Evolutionary conservation across 2,113 vertebrate species (phyloP), one percentile per base, ranked within the genome.

Genomic region (Cariama cristata): DNA sequence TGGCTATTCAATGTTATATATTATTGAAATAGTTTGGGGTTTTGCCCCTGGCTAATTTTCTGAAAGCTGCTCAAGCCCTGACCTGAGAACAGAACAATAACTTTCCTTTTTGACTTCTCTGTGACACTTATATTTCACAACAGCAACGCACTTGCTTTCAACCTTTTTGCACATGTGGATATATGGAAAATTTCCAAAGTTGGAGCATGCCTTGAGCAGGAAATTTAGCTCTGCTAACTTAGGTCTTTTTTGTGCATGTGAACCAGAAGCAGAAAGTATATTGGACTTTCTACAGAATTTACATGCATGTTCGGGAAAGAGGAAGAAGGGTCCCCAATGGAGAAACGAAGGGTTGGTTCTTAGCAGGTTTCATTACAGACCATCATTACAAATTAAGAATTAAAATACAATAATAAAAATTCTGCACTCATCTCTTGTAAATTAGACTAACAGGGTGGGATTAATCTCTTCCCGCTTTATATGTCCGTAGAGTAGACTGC

Each of bases 41-140:
- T 94, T 95, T 88, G 91, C 95, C 96, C 44, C 45, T 14, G 91
- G 97, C 84, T 75, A 2, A 32, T 81, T 52, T 82, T 85, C 47
- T 93, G 84, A 93, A 68, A 89, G 89, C 88, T 74, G 22, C 60
- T 49, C 59, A 47, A 60, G 26, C 42, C 17, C 33, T 66, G 62
- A 79, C 56, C 49, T 59, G 69, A 64, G 58, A 91, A 73, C 59
- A 94, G 72, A 95, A 14, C 22, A 53, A 73, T 17, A 50, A 8
- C 35, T 89, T 50, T 87, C 27, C 58, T 55, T 55, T 79, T 52
- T 91, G 93, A 42, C 83, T 94, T 27, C 81, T 72, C 84, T 15
- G 33, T 68, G 84, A 81, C 77, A 23, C 84, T 93, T 89, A 3
- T 56, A 79, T 97, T 96, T 96, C 94, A 91, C 50, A 47, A 20